Evolutionary conservation across 1,140 invertebrate species (phyloP), one percentile per base, ranked within the genome.

Genomic region (Frieseomelitta varia): DNA sequence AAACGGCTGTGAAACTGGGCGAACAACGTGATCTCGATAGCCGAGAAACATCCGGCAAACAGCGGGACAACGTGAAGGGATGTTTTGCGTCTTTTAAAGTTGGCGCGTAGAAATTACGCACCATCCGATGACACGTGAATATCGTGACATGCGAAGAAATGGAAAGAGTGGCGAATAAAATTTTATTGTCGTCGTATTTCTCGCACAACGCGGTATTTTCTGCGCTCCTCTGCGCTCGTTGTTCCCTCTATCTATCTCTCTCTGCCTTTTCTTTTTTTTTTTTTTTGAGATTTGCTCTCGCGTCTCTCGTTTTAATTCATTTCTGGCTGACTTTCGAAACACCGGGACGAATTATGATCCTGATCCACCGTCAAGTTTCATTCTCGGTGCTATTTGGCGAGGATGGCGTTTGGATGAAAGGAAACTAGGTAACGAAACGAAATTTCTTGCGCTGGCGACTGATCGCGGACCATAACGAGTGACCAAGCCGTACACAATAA

Each of bases 131-230:
- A 67, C 39, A 27, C 58, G 8, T 19, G 39, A 17, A 71, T 39
- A 63, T 65, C 30, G 58, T 55, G 56, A 81, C 56, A 76, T 27
- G 39, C 21, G 30, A 2, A 17, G 21, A 19, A 58, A 19, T 21
- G 30, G 21, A 17, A 47, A 47, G 76, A 67, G 27, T 65, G 24
- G 51, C 14, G 12, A 63, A 76, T 82, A 56, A 76, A 76, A 67
- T 76, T 82, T 76, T n/a, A 76, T 67, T 30, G 21, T 51, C 34
- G n/a, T 58, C 8, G 27, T 6, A 76, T 76, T 67, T 81, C 53
- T 27, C 68, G 61, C 4, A 17, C 34, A 24, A 15, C 30, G 21
- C 27, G 27, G 14, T 56, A 56, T 56, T n/a, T 17, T 67, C 27
- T 47, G 21, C n/a, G 19, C 17, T 24, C 30, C 27, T n/a, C n/a